phyloP scores from a whole-genome alignment of 2,888 invertebrate genomes.

The Galeopsomyia nigrocyanea region DNA sequence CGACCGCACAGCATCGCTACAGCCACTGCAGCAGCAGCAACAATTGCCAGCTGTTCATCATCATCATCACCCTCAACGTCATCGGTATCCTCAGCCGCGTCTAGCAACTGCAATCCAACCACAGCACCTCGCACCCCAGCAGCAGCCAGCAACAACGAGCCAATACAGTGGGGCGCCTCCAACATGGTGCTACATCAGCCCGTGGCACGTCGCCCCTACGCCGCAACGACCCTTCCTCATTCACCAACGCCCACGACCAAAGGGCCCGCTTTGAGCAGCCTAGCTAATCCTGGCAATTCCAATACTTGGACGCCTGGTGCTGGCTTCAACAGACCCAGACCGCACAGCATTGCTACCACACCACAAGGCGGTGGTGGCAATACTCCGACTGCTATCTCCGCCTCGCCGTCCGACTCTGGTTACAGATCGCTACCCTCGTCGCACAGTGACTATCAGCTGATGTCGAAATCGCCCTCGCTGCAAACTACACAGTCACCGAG shows the following conservation, averaged over 20 bases:
- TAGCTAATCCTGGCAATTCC: constrained; percentile 61
- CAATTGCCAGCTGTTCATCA: constrained; percentile 47
- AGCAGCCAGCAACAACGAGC: constrained; percentile 50
- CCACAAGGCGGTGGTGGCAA: constrained; percentile 53
- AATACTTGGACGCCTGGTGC: constrained; percentile 63
- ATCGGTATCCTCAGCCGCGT: constrained; percentile 47
- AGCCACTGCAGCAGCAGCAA: constrained; percentile 70
- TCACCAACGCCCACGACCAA: constrained; percentile 70
- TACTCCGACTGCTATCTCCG: constrained; percentile 57
- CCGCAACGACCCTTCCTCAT: constrained; percentile 70
- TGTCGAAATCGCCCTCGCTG: constrained; percentile 67
- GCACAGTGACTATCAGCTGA: constrained; percentile 76
- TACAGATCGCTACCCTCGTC: constrained; percentile 74
- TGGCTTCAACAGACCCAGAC: constrained; percentile 52
- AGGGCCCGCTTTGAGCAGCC: constrained; percentile 57
- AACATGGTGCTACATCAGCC: constrained; percentile 67
- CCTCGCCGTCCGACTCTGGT: constrained; percentile 70
- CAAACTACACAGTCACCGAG: constrained; percentile 65
- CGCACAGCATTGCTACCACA: constrained; percentile 65
- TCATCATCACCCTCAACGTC: constrained; percentile 48
- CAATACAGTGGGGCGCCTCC: constrained; percentile 66
- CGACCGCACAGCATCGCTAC: constrained; percentile 77
- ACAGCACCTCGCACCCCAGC: constrained; percentile 57
- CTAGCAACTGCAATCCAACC: constrained; percentile 50
- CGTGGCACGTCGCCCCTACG: constrained; percentile 64